Evolutionary conservation across 1,140 invertebrate species (phyloP), one percentile per base, ranked within the genome.

Genomic region (Anastrepha obliqua): DNA sequence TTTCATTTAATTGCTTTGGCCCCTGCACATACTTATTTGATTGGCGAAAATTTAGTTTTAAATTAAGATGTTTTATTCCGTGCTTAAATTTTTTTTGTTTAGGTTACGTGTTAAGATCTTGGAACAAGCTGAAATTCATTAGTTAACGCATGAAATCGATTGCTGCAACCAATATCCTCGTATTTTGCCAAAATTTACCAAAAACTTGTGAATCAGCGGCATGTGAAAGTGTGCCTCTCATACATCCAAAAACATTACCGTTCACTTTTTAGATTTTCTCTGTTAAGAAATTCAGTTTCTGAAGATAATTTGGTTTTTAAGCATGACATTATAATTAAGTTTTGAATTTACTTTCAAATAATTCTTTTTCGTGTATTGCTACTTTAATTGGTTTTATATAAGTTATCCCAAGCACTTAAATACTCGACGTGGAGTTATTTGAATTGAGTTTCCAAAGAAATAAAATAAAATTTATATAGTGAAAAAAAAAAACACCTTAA

Each of bases 321-420:
- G 58, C 60, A 86, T 62, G 85, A n/a, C 85, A 42, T 62, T 59
- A 62, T 74, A 39, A 39, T 65, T 39, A 39, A 74, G 20, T 58
- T 85, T 3, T 86, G 20, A 9, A 60, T n/a, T 74, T 86, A 60
- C 7, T 60, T 86, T 86, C 44, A 62, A 20, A 86, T 55, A 87
- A 86, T 29, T 70, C 9, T 42, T 87, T 87, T 47, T 86, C n/a
- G 17, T 86, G 9, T 86, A 39, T 17, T 86, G 9, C 20, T 60
- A 51, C 51, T 62, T 60, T 59, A 44, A 86, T 58, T 55, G 15
- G 29, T 47, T 81, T 81, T 81, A 81, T 55, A 51, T 47, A 15
- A 47, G 47, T 81, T 81, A 44, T 81, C 47, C 47, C 74, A 81
- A 81, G 74, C 74, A 81, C 74, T 81, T 55, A 51, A 81, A 81